Percentiles rank a stretch among this genome's conserved stretches.
Conservation (phyloP, 2,113 vertebrate species). For the Indicator maculatus region DNA sequence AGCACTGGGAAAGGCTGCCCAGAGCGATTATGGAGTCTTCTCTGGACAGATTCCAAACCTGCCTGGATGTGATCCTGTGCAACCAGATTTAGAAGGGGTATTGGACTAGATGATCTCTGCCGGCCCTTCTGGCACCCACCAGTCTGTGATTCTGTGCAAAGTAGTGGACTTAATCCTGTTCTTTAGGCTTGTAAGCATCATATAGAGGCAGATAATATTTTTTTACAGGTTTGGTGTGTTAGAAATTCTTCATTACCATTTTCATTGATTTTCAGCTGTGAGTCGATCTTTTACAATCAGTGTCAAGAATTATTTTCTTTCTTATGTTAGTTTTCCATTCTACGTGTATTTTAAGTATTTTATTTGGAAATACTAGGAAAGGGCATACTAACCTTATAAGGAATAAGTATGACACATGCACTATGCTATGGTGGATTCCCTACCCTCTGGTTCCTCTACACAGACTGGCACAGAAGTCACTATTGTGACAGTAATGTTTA, state of each 20-base stretch:
- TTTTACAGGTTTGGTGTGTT: background rate
- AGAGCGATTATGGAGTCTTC: too few species aligned
- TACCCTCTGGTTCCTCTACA: background rate
- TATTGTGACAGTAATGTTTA: background rate
- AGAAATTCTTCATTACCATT: background rate
- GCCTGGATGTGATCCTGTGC: too few species aligned
- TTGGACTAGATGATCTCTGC: too few species aligned
- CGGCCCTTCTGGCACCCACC: too few species aligned
- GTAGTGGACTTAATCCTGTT: background rate
- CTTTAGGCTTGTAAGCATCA: background rate
- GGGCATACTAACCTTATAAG: background rate
- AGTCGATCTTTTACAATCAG: background rate
- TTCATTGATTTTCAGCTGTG: background rate
- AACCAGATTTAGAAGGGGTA: too few species aligned
- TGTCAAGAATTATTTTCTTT: background rate
- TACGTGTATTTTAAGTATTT: background rate
- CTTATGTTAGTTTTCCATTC: background rate
- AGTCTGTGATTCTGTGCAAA: background rate
- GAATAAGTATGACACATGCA: background rate
- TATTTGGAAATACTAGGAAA: background rate
- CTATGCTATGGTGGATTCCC: background rate
- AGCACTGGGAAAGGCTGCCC: too few species aligned
- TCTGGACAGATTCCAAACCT: too few species aligned
- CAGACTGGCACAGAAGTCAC: background rate
- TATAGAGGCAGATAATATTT: background rate